Evolutionary conservation across 2,113 vertebrate species (phyloP).

Genomic region (Columba janthina): DNA sequence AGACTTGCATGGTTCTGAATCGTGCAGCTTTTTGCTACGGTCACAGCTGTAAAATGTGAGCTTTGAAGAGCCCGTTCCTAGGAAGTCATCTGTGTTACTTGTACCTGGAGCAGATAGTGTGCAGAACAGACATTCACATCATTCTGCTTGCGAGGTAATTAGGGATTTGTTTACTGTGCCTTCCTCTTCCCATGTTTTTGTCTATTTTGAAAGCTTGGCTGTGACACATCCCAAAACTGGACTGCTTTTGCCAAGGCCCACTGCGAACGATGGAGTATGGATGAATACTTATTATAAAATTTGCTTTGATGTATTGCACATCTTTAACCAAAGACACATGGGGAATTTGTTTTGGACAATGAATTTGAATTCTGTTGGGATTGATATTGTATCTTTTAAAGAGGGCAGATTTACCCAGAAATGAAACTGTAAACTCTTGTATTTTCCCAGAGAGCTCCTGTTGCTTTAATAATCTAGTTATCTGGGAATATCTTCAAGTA

Average conservation of each 20-base stretch:
- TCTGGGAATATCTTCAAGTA: constrained; percentile 5
- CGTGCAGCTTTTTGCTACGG: neutral
- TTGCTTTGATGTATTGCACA: constrained; percentile 25
- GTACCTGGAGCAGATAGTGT: neutral
- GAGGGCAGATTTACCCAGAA: constrained; percentile 2
- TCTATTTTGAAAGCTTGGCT: neutral
- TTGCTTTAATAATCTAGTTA: constrained; percentile 24
- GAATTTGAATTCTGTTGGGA: neutral
- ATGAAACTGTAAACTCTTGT: neutral
- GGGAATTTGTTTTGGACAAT: neutral
- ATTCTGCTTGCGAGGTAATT: neutral
- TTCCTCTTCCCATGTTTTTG: neutral
- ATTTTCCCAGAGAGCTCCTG: constrained; percentile 3
- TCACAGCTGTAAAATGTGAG: neutral
- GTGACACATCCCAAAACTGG: neutral
- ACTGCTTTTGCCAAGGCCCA: constrained; percentile 1
- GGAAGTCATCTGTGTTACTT: neutral
- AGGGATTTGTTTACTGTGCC: neutral
- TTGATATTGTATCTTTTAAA: neutral
- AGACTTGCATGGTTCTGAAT: neutral
- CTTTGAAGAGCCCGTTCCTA: neutral
- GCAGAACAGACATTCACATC: neutral
- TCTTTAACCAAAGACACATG: neutral
- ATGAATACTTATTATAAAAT: neutral
- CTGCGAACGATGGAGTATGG: neutral